phyloP scores from a whole-genome alignment of 92 coral and sea anemone species.

The Muricea muricata region DNA sequence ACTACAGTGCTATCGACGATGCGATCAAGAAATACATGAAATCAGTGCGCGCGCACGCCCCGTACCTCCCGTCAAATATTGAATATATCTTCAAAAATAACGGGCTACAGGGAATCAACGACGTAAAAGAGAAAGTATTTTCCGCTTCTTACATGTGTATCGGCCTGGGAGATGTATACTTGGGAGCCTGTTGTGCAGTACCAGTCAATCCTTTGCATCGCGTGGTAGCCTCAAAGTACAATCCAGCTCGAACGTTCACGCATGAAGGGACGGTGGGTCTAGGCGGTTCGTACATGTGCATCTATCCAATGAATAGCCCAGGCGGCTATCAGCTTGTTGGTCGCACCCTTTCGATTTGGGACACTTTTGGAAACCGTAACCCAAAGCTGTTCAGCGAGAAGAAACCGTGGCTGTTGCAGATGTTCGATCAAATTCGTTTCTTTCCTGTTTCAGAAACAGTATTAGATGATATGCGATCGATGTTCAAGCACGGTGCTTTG shows the following conservation, averaged over 20 bases:
- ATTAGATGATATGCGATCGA: conserved; percentile 52
- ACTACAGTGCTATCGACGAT: conserved; percentile 67
- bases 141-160: conserved; percentile 71
- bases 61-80: conserved; percentile 75
- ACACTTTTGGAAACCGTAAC: conserved; percentile 57
- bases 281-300: conserved; percentile 77
- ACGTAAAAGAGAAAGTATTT: conserved; percentile 62
- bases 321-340: conserved; percentile 75
- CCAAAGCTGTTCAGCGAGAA: conserved; percentile 57
- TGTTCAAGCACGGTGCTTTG: conserved; percentile 50
- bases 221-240: conserved; percentile 67
- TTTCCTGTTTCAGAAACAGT: conserved; percentile 56
- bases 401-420: conserved; percentile 68
- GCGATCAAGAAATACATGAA: conserved; percentile 69
- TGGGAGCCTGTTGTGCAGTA: conserved; percentile 74
- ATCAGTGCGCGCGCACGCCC: conserved; percentile 63
- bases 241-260: conserved; percentile 73
- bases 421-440: conserved; percentile 75
- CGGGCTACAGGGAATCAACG: conserved; percentile 50
- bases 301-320: conserved; percentile 75
- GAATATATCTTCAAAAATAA: conserved; percentile 63
- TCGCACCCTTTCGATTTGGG: conserved; percentile 71
- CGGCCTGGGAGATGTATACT: conserved; percentile 75
- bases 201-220: conserved; percentile 72
- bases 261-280: conserved; percentile 76